phyloP scores from a whole-genome alignment of 2,113 vertebrate species.

The Pachyramphus minor region DNA sequence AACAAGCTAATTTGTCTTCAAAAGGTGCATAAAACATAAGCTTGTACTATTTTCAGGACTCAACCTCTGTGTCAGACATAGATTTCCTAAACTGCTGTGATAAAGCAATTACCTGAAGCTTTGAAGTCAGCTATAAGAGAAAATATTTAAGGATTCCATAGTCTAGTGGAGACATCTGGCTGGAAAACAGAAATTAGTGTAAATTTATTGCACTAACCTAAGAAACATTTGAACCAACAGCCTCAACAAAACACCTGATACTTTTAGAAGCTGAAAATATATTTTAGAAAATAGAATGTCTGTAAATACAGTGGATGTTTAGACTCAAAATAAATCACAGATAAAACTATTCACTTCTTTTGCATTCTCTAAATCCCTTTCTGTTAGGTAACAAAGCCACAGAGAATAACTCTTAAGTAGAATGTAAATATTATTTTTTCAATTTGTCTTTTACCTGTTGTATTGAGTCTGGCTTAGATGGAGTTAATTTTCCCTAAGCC shows the following conservation, averaged over 20 bases:
- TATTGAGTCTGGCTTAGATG: background rate
- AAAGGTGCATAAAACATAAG: slow-evolving; percentile 41
- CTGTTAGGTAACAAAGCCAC: background rate
- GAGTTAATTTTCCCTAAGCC: background rate
- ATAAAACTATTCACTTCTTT: background rate
- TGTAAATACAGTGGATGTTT: background rate
- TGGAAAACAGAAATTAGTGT: slow-evolving; percentile 29
- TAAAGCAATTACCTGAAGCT: slow-evolving; percentile 37
- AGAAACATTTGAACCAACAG: background rate
- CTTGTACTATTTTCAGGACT: slow-evolving; percentile 1
- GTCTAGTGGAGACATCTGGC: slow-evolving; percentile 44
- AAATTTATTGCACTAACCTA: background rate
- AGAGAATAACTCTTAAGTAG: accelerated
- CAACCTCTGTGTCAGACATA: background rate
- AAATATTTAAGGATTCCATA: slow-evolving; percentile 27
- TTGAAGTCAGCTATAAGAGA: background rate
- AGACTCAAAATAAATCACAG: background rate
- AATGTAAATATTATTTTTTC: background rate
- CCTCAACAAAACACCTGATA: background rate
- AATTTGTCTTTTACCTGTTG: background rate
- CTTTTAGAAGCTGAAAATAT: background rate
- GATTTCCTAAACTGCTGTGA: slow-evolving; percentile 21
- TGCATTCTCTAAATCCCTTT: background rate
- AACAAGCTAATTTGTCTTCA: slow-evolving; percentile 25
- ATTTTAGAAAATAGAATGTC: background rate